Evolutionary conservation across 53 echinoderm and acorn worm genomes (phyloP).

Genomic region (Paelopatides confundens): DNA sequence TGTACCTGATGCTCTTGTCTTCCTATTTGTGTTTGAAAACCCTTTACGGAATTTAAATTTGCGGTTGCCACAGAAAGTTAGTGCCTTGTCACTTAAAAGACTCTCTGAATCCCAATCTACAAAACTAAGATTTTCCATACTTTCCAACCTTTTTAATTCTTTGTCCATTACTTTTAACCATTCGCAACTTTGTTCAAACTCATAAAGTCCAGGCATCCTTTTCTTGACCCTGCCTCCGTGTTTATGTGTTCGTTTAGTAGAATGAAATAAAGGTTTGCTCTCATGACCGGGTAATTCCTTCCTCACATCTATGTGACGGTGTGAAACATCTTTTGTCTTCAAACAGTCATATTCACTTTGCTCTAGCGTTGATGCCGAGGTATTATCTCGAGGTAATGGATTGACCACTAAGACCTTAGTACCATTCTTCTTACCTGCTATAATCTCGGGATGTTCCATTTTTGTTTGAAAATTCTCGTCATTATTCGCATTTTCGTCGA

Average conservation of each 20-base stretch:
- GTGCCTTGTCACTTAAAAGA: conserved; percentile 29
- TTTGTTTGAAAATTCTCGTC: neutral
- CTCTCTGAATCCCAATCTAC: conserved; percentile 42
- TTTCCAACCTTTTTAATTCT: conserved; percentile 22
- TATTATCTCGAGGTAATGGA: conserved; percentile 30
- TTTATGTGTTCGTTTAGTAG: neutral
- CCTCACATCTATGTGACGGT: neutral
- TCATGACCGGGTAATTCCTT: neutral
- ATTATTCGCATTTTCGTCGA: neutral
- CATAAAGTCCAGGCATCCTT: conserved; percentile 29
- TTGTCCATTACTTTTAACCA: conserved; percentile 46
- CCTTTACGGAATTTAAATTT: conserved; percentile 24
- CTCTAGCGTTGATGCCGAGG: neutral
- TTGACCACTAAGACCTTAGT: conserved; percentile 30
- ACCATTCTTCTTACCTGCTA: neutral
- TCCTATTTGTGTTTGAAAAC: neutral
- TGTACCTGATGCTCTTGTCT: neutral
- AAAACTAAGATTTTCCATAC: conserved; percentile 46
- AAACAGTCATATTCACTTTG: neutral
- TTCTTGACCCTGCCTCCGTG: neutral
- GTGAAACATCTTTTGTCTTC: neutral
- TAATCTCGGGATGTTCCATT: neutral
- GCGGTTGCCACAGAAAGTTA: neutral
- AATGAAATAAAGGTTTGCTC: neutral
- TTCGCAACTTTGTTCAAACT: conserved; percentile 33